Evolutionary conservation across 2,888 invertebrate species (phyloP), one percentile per base, ranked within the genome.

Genomic region (Ophonus ardosiacus): DNA sequence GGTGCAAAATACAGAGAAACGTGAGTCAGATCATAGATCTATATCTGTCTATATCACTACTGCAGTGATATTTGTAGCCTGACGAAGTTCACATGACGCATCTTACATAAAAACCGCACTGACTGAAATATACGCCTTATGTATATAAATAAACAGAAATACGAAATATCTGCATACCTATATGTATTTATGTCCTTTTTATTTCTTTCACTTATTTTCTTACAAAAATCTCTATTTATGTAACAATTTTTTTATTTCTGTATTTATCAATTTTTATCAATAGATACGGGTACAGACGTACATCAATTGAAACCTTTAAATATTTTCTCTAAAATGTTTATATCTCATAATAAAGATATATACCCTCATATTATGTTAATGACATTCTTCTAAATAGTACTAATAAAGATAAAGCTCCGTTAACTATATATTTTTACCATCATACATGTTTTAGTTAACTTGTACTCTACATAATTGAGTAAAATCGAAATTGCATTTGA

Each of bases 281-380:
- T 59, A 59, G 4, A 7, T 3, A n/a, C n/a, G n/a, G 56, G 10
- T n/a, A 56, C n/a, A 31, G 31, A 56, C 10, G 7, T 56, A 5
- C 31, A 5, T 63, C 15, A 8, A 21, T 24, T 68, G 8, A 31
- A 21, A 38, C 15, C 8, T 68, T 68, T 4, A 68, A 38, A 56
- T 17, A 51, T 43, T 76, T 76, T 51, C 13, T 17, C 31, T n/a
- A 18, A 51, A 81, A 63, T 40, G 61, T 63, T 81, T 43, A 81
- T 63, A 40, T 24, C 40, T 7, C 43, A 43, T 81, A 17, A 63
- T 63, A 65, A 38, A 43, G 59, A 61, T 57, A 59, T 24, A 18
- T 7, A 81, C 81, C 81, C 81, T 61, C 81, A 81, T 81, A 63
- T 81, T 81, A 65, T 21, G 65, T 61, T 43, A 65, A 81, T 63